Base-by-base conservation (phyloP, 2,113 vertebrate genomes). In the Myotis lucifugus region DNA sequence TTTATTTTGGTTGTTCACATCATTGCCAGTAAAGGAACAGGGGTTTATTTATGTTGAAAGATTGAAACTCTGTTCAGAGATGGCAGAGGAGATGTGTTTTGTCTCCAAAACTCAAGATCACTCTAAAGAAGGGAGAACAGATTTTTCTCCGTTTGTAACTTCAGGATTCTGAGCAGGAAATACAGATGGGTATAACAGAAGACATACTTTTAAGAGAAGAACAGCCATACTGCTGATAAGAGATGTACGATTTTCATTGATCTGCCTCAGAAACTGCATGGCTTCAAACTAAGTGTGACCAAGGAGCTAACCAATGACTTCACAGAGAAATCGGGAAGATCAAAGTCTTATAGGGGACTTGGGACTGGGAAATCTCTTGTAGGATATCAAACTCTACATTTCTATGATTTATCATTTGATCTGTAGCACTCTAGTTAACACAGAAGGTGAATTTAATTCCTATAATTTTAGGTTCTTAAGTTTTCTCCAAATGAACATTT, bases 401-500 rank as follows among this genome's bases (percentile, higher is more conserved):
- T 84, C 73, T 76, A 29, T 93, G 81, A 95, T 92, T 96, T 84
- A 96, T 93, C 61, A 93, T 94, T 94, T 87, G 73, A 93, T 90
- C 88, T 87, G 3, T 54, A 95, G 83, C 70, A 87, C 79, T 96
- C 92, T 70, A 82, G 79, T 89, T 94, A 96, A 95, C 73, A 72
- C 5, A 77, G 89, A 96, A 95, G 82, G 70, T 74, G 95, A 34
- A 82, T 95, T 95, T 29, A 77, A 95, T 93, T 96, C 70, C 61
- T 95, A 29, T 64, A 86, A 94, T 95, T 95, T 95, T 84, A 96
- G 87, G 79, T 95, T 91, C 72, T n/a, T 85, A 94, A 42, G 52
- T 94, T 95, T 96, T 97, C 66, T 95, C 85, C 93, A 96, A 96
- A 95, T 89, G 79, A 91, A 79, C 88, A 97, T 95, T 96, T 97